phyloP scores from a whole-genome alignment of 2,113 vertebrate genomes.

The Taxidea taxus region DNA sequence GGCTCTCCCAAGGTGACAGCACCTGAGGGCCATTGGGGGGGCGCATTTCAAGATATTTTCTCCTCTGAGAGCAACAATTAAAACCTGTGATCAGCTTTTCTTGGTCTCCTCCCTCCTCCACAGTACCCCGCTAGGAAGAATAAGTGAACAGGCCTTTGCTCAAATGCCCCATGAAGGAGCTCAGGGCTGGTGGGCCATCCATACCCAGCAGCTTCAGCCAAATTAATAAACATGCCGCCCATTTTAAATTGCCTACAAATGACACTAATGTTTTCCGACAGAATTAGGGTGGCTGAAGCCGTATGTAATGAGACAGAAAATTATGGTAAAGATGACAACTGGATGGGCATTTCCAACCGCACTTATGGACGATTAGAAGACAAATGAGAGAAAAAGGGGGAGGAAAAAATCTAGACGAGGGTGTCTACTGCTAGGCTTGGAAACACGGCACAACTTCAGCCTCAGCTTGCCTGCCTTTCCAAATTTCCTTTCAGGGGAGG shows the following conservation, averaged over 20 bases:
- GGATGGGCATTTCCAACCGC: slow-evolving; percentile 71
- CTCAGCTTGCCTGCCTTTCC: not conserved
- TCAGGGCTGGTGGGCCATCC: slow-evolving; percentile 39
- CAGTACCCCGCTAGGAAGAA: not conserved
- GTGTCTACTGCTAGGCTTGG: not conserved
- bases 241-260: slow-evolving; percentile 81
- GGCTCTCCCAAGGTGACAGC: slow-evolving; percentile 46
- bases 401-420: not conserved
- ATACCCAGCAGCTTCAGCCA: slow-evolving; percentile 68
- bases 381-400: slow-evolving; percentile 37
- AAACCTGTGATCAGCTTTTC: slow-evolving; percentile 50
- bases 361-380: slow-evolving; percentile 65
- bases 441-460: not conserved
- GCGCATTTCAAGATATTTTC: slow-evolving; percentile 38
- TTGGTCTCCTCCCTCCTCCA: not conserved
- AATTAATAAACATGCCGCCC: slow-evolving; percentile 83
- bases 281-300: slow-evolving; percentile 89
- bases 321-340: slow-evolving; percentile 82
- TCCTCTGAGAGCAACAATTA: slow-evolving; percentile 54
- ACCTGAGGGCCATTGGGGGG: not conserved
- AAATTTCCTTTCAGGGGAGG: not conserved
- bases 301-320: slow-evolving; percentile 90
- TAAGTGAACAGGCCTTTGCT: not conserved
- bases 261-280: slow-evolving; percentile 90
- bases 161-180: not conserved